Base-by-base conservation (phyloP, 2,888 invertebrate species). In the Geotrupes spiniger region DNA sequence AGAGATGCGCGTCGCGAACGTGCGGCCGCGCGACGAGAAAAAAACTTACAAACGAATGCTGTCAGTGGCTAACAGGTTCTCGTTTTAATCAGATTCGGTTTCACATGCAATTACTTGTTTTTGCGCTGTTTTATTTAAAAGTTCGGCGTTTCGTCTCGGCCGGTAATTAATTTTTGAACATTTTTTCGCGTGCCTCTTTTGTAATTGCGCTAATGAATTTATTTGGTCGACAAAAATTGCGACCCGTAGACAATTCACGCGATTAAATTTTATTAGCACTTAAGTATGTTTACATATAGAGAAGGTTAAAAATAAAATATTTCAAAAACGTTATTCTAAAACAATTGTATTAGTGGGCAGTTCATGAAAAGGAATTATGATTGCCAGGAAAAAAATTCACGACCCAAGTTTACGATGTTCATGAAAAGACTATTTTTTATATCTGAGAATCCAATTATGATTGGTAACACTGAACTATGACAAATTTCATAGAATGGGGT, bases 21-120 rank as follows among this genome's bases (percentile, higher is more conserved):
- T 40, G 31, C 33, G 21, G 28, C 26, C 25, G 16, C n/a, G 14
- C 16, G 9, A 26, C 40, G 42, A 40, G 36, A 46, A 46, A 36
- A 46, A 46, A 27, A 36, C 26, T 36, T 28, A 37, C 42, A 51
- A 51, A 49, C 46, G 49, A 44, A 46, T 48, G 39, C 49, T 52
- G 53, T 56, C 54, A 49, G 54, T 56, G 57, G 58, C 59, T 60
- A 60, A 61, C 63, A 62, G 62, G 60, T 64, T 63, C 59, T 63
- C 60, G 59, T 58, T 62, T 62, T 62, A 63, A 61, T 63, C 63
- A 59, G 63, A 64, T 64, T 63, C 59, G 57, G 56, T 56, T 58
- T 58, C 56, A 56, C 58, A 58, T 56, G 60, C 62, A 59, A 62
- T 63, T 64, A 61, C 61, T 59, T 57, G 60, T 56, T 59, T 63